phyloP scores from a whole-genome alignment of 2,888 invertebrate species.

The Pheosia gnoma region DNA sequence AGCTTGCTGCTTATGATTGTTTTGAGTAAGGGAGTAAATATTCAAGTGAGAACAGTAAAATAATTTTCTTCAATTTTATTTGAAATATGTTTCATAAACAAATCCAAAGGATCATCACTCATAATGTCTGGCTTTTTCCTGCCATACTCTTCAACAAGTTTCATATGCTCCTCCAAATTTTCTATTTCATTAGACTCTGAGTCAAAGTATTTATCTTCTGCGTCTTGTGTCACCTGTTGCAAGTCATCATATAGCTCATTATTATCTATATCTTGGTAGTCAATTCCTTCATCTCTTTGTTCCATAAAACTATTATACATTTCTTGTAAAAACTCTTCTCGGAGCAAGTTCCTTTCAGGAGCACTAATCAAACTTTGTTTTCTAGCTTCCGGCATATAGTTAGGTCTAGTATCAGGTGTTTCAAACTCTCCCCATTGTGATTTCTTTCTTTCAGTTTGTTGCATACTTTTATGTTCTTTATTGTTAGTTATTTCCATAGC shows the following conservation, averaged over 20 bases:
- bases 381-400: slow-evolving; percentile 57
- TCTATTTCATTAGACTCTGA: slow-evolving; percentile 88
- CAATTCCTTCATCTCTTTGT: slow-evolving; percentile 92
- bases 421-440: slow-evolving; percentile 85
- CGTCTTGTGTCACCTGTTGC: slow-evolving; percentile 87
- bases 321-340: slow-evolving; percentile 91
- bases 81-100: slow-evolving; percentile 86
- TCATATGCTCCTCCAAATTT: slow-evolving; percentile 70
- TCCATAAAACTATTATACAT: slow-evolving; percentile 94
- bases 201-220: slow-evolving; percentile 96
- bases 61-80: slow-evolving; percentile 46
- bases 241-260: slow-evolving; percentile 92
- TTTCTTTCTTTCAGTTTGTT: slow-evolving; percentile 24
- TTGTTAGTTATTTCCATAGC: slow-evolving; percentile 43
- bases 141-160: slow-evolving; percentile 66
- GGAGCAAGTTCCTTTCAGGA: slow-evolving; percentile 86
- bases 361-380: slow-evolving; percentile 74
- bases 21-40: too few relatives aligned
- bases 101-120: slow-evolving; percentile 88
- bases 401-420: slow-evolving; percentile 61
- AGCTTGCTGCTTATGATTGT: too few relatives aligned
- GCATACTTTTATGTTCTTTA: slow-evolving; percentile 32
- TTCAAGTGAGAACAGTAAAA: not conserved
- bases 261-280: slow-evolving; percentile 92
- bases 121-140: slow-evolving; percentile 43